These are phyloP conservation scores for Oceanites oceanicus DNA, from an alignment of 2,113 vertebrate species.

Conservation along the genomic window DNA sequence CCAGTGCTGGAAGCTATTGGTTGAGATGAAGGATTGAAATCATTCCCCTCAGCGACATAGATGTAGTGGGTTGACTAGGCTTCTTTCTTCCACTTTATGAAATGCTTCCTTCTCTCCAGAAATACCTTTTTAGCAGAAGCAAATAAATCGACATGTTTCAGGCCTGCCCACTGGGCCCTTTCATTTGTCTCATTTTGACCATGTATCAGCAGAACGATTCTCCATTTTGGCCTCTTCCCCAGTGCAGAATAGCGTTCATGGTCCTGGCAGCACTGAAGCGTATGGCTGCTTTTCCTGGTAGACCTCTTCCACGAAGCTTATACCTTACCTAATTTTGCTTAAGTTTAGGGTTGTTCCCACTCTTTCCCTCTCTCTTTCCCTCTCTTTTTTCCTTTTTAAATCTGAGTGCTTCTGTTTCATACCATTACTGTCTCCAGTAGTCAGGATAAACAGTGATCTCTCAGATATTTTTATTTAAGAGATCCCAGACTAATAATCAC, in stretches of 20 bases:
- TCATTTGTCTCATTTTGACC: background rate
- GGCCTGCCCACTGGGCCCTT: background rate
- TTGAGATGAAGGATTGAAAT: background rate
- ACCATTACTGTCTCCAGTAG: background rate
- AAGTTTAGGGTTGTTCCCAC: background rate
- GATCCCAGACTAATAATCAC: background rate
- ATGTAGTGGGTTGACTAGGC: background rate
- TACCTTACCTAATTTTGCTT: background rate
- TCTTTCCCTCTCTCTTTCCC: background rate
- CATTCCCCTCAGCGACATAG: background rate
- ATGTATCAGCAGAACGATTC: background rate
- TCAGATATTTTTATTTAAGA: background rate
- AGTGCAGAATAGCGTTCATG: background rate
- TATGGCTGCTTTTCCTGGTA: background rate
- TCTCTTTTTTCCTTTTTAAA: background rate
- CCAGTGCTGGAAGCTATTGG: background rate
- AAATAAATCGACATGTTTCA: background rate
- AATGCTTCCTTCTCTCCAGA: slow-evolving; percentile 40
- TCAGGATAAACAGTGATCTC: background rate
- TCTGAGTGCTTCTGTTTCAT: background rate
- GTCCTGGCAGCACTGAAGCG: background rate
- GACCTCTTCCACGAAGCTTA: background rate
- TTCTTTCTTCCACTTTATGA: slow-evolving; percentile 5
- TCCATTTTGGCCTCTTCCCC: background rate
- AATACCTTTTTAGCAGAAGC: background rate